phyloP scores from a whole-genome alignment of 2,797 vertebrate species.

The Sebastiscus tertius region DNA sequence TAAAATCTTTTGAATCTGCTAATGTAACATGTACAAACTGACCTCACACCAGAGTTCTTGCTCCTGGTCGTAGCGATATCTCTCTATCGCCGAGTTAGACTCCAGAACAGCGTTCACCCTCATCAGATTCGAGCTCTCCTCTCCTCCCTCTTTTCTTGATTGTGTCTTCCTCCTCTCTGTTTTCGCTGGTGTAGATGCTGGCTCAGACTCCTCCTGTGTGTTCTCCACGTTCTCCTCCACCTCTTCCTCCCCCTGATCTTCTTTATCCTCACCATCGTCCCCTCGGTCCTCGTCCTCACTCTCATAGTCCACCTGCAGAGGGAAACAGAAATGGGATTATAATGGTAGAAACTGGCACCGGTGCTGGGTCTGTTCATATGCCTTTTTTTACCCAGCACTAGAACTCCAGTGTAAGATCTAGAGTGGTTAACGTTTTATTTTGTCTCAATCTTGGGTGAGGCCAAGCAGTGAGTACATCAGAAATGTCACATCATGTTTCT shows the following conservation, averaged over 20 bases:
- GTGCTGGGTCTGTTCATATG: background rate
- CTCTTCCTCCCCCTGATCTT: constrained; percentile 36
- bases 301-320: constrained; percentile 92
- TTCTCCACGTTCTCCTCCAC: background rate
- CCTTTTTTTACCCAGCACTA: background rate
- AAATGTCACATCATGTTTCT: background rate
- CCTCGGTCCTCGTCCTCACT: constrained; percentile 85
- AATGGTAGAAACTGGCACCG: too few relatives aligned
- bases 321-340: background rate
- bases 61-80: constrained; percentile 86
- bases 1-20: background rate
- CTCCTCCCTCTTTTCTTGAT: fast-evolving
- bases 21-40: background rate
- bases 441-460: background rate
- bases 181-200: background rate
- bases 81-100: constrained; percentile 80
- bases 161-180: background rate
- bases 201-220: background rate
- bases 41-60: constrained; percentile 94
- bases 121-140: constrained; percentile 13
- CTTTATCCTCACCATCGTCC: constrained; percentile 67
- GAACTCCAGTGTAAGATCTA: background rate
- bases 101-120: constrained; percentile 84
- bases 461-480: background rate
- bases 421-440: background rate